Base-by-base conservation (phyloP, 1,140 invertebrate species). In the Apolygus lucorum region DNA sequence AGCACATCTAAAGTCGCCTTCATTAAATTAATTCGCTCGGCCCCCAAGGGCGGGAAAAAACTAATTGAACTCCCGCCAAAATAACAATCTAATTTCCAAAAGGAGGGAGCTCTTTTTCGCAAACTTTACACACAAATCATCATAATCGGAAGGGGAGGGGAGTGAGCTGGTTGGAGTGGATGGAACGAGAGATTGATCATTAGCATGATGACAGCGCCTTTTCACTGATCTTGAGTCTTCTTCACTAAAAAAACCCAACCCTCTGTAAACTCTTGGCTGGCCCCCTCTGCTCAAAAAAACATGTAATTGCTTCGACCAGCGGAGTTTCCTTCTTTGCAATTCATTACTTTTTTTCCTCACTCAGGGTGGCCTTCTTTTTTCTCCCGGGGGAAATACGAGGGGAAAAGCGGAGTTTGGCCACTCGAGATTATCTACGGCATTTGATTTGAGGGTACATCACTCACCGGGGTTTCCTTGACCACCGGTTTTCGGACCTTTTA, bases 121-220 rank as follows among this genome's bases (percentile, higher is more conserved):
- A 59, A 59, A 59, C 54, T 59, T 59, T 59, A 59, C 22, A 59
- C 54, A 59, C 54, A 24, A 59, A 59, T 59, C 54, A 59, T 59
- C 54, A 59, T 59, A 59, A 11, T 22, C 22, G 54, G 4, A 59
- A 24, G 54, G 54, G 34, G 4, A 4, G 34, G 34, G 17, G 34
- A n/a, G n/a, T n/a, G n/a, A 42, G 22, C 54, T 59, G 54, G 54
- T 59, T 59, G 22, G 54, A 24, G 54, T 4, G 22, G 54, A 59
- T 59, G 22, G 8, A 59, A 59, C 8, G 64, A 17, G n/a, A 28
- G 64, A 26, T 8, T 25, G 26, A 34, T 66, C 64, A 66, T 66
- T 66, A 66, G 64, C 64, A 28, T 66, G 64, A 66, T 66, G 29
- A 34, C n/a, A 28, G 34, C 54, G 28, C 29, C 64, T 66, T 66